These are phyloP conservation scores for Nyctibius grandis DNA, from an alignment of 2,797 vertebrate species.

Conservation along the genomic window DNA sequence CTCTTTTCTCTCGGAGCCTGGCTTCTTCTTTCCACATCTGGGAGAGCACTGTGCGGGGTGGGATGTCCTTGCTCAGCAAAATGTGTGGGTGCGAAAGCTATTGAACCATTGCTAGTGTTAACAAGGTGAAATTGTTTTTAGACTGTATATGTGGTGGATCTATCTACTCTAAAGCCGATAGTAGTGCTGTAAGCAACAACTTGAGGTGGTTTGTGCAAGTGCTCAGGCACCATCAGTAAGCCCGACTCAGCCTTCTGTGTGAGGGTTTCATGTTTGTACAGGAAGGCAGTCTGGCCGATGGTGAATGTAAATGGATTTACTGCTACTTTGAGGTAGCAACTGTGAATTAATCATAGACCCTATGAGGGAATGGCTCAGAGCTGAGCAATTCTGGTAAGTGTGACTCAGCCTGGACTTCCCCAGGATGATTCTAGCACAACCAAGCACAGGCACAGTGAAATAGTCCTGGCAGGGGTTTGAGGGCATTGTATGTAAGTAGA, in stretches of 20 bases:
- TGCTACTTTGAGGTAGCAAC: background rate
- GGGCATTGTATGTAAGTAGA: background rate
- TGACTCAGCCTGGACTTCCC: background rate
- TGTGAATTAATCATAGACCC: background rate
- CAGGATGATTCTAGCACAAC: background rate
- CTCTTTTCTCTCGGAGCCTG: background rate
- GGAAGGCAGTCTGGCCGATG: background rate
- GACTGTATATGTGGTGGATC: background rate
- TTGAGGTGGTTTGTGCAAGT: background rate
- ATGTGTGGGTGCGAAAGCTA: rapidly evolving
- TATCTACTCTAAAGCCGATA: background rate
- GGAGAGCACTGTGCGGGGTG: background rate
- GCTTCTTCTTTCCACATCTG: background rate
- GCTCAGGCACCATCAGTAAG: background rate
- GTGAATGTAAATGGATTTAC: background rate
- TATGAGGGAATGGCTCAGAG: background rate
- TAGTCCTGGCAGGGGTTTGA: background rate
- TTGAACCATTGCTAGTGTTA: background rate
- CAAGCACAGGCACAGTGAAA: background rate
- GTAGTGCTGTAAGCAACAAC: background rate
- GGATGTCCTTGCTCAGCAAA: background rate
- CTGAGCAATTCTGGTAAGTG: background rate
- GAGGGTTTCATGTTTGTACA: background rate
- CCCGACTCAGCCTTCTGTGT: background rate
- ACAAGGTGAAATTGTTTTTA: background rate